Evolutionary conservation across 23 tunicate species (phyloP), one percentile per base, ranked within the genome.

Genomic region (Aplidium turbinatum): DNA sequence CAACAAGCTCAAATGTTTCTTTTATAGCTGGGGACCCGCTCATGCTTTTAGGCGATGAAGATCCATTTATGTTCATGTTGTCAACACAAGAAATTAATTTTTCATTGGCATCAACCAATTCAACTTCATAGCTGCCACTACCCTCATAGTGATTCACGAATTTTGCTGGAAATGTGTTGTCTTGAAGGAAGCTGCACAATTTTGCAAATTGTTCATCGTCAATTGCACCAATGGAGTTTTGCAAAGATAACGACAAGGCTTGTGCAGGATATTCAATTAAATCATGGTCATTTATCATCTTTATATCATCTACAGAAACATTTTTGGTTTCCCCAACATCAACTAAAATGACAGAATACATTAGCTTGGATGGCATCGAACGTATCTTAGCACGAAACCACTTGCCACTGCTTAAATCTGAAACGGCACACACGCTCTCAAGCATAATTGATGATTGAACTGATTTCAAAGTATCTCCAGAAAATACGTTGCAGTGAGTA

Each of bases 251-350:
- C n/a, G n/a, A n/a, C 5, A 73, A 9, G 4, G 78, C 78, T 54
- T 73, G 78, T 2, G 36, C 5, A 32, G 78, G 78, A 1, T 53
- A 21, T 4, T 53, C 34, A 28, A 4, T 4, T 31, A 73, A 21
- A 9, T 73, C 23, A 21, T 23, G 4, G 1, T 27, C 53, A 4
- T 35, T 11, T 31, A 73, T 21, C 16, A 9, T 18, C 2, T 64
- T 30, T 11, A 77, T 20, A 9, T 64, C 28, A 28, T 63, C 34
- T 6, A 30, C 47, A 27, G 71, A 28, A 63, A 29, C 31, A 25
- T n/a, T 33, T 58, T 58, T 64, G 13, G 31, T 27, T 29, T 29
- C 63, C n/a, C 82, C 82, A 77, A 33, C 48, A 62, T 77, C 82
- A 23, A 77, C 73, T 4, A 61, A 35, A 2, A 63, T 35, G 28